phyloP scores from a whole-genome alignment of 2,113 vertebrate genomes.

The Amazona vittata region DNA sequence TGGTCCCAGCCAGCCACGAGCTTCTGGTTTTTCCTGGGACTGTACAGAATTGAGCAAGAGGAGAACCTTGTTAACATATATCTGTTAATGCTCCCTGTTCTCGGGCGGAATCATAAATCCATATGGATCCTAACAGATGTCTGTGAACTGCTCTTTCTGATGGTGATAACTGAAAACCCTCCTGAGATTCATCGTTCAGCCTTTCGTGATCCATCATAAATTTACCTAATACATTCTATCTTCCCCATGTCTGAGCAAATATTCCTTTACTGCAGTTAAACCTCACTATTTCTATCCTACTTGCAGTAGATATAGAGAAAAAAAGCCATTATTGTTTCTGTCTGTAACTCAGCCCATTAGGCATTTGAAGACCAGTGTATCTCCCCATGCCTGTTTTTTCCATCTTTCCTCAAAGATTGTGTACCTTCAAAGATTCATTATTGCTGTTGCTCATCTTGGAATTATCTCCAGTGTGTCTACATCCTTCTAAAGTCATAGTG shows the following conservation, averaged over 20 bases:
- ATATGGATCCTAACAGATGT: neutral
- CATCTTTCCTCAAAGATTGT: neutral
- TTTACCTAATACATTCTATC: neutral
- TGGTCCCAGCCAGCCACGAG: neutral
- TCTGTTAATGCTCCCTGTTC: neutral
- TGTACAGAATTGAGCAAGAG: neutral
- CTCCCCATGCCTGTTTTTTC: neutral
- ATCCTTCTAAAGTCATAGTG: neutral
- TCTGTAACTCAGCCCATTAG: neutral
- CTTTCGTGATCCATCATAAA: neutral
- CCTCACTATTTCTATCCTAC: neutral
- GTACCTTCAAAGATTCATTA: neutral
- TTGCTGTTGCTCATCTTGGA: neutral
- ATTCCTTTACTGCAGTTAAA: neutral
- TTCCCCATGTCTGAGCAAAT: neutral
- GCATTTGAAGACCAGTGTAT: neutral
- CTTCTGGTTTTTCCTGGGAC: neutral
- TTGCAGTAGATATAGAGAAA: neutral
- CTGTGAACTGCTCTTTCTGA: neutral
- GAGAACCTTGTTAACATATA: neutral
- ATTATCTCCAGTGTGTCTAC: neutral
- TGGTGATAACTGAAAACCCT: neutral
- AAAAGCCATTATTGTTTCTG: neutral
- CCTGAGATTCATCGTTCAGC: neutral
- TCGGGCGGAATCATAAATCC: neutral